A percentile compares a stretch with the other conserved stretches of the same genome.
Conservation (phyloP, 2,113 vertebrate genomes). For the Chauna torquata region DNA sequence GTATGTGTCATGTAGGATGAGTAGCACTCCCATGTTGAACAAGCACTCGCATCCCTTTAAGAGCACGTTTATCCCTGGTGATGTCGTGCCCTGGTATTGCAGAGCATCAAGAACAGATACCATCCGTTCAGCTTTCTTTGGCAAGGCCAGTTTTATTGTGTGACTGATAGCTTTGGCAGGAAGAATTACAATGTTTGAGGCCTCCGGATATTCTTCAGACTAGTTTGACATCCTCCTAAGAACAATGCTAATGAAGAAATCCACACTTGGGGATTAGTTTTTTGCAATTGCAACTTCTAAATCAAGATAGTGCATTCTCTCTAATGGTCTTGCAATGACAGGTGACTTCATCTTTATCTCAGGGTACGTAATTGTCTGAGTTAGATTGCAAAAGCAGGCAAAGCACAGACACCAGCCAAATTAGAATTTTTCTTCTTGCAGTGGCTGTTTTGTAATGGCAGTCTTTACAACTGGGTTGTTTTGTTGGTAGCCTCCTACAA, state of each 20-base stretch:
- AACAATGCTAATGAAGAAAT: neutral
- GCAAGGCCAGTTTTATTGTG: neutral
- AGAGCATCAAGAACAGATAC: neutral
- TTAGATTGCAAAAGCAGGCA: neutral
- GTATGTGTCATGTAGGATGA: neutral
- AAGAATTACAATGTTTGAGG: neutral
- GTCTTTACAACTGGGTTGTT: neutral
- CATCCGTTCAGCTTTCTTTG: neutral
- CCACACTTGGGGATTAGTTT: neutral
- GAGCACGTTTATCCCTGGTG: neutral
- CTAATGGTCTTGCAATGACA: neutral
- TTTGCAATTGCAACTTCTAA: neutral
- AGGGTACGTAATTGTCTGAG: neutral
- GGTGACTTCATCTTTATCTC: neutral
- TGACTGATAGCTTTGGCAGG: neutral
- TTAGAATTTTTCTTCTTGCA: neutral
- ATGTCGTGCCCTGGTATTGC: neutral
- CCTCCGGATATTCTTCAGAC: neutral
- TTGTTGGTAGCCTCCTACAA: neutral
- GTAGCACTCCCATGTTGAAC: neutral
- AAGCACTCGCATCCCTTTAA: neutral
- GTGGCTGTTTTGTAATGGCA: neutral
- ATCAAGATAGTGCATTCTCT: conserved; percentile 3
- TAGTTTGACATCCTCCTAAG: neutral
- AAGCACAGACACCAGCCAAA: neutral